phyloP scores from a whole-genome alignment of 2,113 vertebrate species.

The Pionites leucogaster region DNA sequence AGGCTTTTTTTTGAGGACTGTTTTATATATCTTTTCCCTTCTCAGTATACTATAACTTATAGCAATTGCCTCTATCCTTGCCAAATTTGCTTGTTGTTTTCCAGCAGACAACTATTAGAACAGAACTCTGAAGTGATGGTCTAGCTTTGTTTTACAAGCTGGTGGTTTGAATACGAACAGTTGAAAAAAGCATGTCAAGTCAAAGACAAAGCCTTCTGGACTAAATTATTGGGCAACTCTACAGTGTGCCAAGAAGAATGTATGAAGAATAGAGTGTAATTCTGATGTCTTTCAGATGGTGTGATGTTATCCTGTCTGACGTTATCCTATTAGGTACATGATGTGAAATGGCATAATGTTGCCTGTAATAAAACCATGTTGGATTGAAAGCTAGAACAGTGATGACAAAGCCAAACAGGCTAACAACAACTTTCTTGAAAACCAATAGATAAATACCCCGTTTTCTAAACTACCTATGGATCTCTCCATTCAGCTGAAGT shows the following conservation, averaged over 20 bases:
- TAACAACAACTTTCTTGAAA: neutral
- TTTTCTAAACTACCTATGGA: neutral
- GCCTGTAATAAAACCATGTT: neutral
- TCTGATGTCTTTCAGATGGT: neutral
- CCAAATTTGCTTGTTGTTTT: neutral
- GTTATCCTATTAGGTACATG: neutral
- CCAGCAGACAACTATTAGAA: neutral
- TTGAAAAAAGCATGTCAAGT: neutral
- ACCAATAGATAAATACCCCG: neutral
- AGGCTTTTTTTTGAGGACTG: neutral
- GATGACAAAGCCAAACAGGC: conserved; percentile 23
- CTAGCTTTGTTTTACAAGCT: neutral
- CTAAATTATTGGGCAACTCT: neutral
- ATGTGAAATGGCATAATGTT: conserved; percentile 8
- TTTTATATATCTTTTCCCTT: neutral
- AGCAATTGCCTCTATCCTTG: neutral
- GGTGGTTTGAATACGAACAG: neutral
- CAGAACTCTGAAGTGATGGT: neutral
- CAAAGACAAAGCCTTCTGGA: neutral
- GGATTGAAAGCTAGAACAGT: neutral
- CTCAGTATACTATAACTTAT: neutral
- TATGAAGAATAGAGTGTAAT: neutral
- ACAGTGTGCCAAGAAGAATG: neutral
- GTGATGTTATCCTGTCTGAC: conserved; percentile 13
- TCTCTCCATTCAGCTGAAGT: neutral